Evolutionary conservation across 2,888 invertebrate genomes (phyloP), one percentile per base, ranked within the genome.

Genomic region (Lepidocyrtoides sp.): DNA sequence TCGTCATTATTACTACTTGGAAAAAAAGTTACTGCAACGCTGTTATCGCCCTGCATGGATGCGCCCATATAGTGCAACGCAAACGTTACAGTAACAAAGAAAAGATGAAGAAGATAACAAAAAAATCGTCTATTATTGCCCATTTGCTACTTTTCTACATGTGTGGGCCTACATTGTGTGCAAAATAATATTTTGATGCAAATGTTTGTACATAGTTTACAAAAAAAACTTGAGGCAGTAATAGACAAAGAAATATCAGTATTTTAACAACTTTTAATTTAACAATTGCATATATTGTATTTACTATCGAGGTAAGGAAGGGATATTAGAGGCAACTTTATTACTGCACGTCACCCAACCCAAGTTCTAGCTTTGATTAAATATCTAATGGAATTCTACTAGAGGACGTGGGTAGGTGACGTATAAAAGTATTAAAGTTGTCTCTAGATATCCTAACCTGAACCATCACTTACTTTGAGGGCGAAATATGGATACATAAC

Each of bases 401-500:
- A n/a, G n/a, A n/a, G n/a, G n/a, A n/a, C n/a, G n/a, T n/a, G n/a
- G n/a, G n/a, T n/a, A n/a, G n/a, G n/a, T n/a, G n/a, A n/a, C n/a
- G n/a, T n/a, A n/a, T n/a, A n/a, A n/a, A n/a, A n/a, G n/a, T n/a
- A n/a, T n/a, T n/a, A n/a, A n/a, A n/a, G n/a, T n/a, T n/a, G n/a
- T n/a, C n/a, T n/a, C n/a, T n/a, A n/a, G n/a, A n/a, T n/a, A n/a
- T n/a, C n/a, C n/a, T n/a, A n/a, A n/a, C n/a, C n/a, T n/a, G n/a
- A n/a, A n/a, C n/a, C n/a, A n/a, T n/a, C n/a, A 75, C 82, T 91
- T 91, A 93, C 93, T 86, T 92, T 93, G 1, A 89, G 54, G 26
- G 92, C 90, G 26, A 92, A 93, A 69, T 93, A 93, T 1, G 88
- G 77, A 90, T 93, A 93, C 93, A 93, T 93, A 20, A 91, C 23